Evolutionary conservation across 2,113 vertebrate genomes (phyloP).

Genomic region (Dendrocopos noguchii): DNA sequence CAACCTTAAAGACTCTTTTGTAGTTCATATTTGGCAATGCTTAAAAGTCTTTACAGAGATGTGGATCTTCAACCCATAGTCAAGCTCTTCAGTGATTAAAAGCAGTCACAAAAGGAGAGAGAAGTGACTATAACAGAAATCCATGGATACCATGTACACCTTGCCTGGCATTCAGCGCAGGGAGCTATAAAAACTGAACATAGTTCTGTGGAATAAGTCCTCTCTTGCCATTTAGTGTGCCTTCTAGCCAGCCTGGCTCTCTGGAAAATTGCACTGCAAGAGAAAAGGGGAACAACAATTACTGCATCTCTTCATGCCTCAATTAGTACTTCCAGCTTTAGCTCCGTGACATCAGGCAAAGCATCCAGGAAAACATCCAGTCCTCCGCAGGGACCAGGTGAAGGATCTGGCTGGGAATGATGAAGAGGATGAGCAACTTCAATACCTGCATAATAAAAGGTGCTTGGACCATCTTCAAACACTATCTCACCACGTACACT

Average conservation of each 20-base stretch:
- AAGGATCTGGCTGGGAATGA: not conserved
- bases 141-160: conserved; percentile 89
- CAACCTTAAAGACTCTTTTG: not conserved
- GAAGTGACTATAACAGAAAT: conserved; percentile 67
- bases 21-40: conserved; percentile 32
- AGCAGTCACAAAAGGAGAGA: conserved; percentile 52
- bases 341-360: not conserved
- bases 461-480: not conserved
- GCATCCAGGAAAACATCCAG: not conserved
- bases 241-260: conserved; percentile 98
- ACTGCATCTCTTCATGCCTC: not conserved
- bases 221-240: conserved; percentile 92
- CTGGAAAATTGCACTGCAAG: conserved; percentile 84
- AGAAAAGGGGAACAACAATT: conserved; percentile 30
- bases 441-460: not conserved
- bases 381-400: not conserved
- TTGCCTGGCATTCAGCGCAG: conserved; percentile 27
- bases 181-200: conserved; percentile 89
- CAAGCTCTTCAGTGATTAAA: conserved; percentile 56
- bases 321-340: not conserved
- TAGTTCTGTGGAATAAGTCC: conserved; percentile 99
- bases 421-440: not conserved
- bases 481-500: no score
- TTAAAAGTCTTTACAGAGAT: conserved; percentile 15
- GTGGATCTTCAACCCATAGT: conserved; percentile 26